Evolutionary conservation across 2,113 vertebrate species (phyloP).

Genomic region (Taurulus bubalis): DNA sequence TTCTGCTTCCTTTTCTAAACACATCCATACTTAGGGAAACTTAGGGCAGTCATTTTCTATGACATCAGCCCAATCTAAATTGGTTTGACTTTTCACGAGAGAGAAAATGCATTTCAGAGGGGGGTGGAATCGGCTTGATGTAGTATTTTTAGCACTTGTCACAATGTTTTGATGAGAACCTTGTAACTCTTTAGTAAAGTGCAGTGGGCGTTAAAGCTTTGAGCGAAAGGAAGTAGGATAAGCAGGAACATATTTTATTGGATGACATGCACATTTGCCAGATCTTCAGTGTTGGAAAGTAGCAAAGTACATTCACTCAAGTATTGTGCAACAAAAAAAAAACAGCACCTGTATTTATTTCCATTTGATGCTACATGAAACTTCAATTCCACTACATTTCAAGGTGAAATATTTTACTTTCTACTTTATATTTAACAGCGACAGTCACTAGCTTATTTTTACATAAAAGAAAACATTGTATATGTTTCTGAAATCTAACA

Average conservation of each 20-base stretch:
- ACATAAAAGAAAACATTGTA: neutral
- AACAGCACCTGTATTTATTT: neutral
- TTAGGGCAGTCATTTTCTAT: conserved; percentile 69
- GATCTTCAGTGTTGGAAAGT: conserved; percentile 5
- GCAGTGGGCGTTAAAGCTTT: conserved; percentile 36
- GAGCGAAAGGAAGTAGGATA: conserved; percentile 21
- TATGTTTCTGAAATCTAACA: neutral
- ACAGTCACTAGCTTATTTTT: neutral
- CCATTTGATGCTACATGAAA: neutral
- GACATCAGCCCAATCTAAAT: conserved; percentile 58
- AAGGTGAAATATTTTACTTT: neutral
- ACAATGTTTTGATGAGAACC: conserved; percentile 48
- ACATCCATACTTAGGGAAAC: conserved; percentile 46
- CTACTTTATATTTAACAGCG: neutral
- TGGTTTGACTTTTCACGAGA: conserved; percentile 57
- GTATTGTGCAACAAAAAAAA: neutral
- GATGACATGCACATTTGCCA: conserved; percentile 18
- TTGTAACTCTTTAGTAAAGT: conserved; percentile 19
- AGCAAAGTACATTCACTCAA: conserved; percentile 1
- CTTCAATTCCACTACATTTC: neutral
- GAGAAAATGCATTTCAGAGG: conserved; percentile 14
- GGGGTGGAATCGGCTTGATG: conserved; percentile 24
- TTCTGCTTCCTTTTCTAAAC: neutral
- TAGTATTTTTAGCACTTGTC: conserved; percentile 49
- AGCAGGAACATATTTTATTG: conserved; percentile 46